Conservation (phyloP, 2,888 invertebrate species). For the Osedax frankpressi region DNA sequence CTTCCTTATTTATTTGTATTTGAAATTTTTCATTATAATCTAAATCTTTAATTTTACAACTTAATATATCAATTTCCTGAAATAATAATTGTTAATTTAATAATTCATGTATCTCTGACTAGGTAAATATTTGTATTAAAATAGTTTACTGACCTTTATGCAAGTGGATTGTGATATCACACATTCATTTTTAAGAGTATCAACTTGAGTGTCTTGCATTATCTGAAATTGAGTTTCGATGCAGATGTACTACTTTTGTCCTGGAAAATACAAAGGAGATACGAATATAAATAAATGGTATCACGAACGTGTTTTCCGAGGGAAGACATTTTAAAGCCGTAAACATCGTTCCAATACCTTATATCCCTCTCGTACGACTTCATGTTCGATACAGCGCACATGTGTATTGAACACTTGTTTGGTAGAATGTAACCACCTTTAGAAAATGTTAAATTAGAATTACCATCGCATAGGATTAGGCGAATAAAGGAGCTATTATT, state of each 20-base stretch:
- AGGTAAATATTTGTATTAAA: no score
- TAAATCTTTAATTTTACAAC: not conserved
- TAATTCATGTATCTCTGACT: no score
- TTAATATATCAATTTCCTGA: not conserved
- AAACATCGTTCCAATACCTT: slow-evolving; percentile 80
- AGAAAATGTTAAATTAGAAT: not conserved
- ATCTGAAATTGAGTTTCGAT: not conserved
- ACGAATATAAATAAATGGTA: not conserved
- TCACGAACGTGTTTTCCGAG: slow-evolving; percentile 63
- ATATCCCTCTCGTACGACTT: slow-evolving; percentile 53
- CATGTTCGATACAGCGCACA: slow-evolving; percentile 28
- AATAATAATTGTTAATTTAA: no score
- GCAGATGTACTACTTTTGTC: not conserved
- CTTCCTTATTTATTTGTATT: not conserved
- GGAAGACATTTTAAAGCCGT: slow-evolving; percentile 82
- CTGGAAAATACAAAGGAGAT: not conserved
- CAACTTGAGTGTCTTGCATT: not conserved
- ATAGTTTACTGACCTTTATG: not conserved
- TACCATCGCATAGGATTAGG: no score
- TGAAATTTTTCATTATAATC: not conserved
- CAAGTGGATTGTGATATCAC: not conserved
- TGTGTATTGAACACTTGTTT: slow-evolving; percentile 24
- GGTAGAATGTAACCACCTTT: slow-evolving; percentile 21
- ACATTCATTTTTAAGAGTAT: not conserved
- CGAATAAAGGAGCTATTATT: no score